A percentile compares a stretch with the other conserved stretches of the same genome.
Evolutionary conservation across 2,888 invertebrate species (phyloP).

Genomic region (Cephus nigrinus): DNA sequence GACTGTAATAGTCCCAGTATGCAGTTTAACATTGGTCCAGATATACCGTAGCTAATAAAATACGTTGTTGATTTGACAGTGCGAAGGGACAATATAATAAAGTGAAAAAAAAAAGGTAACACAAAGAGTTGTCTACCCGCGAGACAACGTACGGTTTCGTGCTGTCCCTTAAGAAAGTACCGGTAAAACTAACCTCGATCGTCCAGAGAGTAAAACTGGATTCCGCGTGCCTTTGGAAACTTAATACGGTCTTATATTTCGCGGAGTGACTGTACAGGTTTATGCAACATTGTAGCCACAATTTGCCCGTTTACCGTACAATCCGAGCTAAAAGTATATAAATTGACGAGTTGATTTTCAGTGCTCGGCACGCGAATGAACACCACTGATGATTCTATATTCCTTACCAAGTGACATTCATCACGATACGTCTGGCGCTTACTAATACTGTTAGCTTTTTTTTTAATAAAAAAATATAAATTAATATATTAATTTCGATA

Average conservation of each 20-base stretch:
- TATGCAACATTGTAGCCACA: constrained; percentile 52
- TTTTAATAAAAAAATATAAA: neutral
- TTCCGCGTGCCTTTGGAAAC: constrained; percentile 31
- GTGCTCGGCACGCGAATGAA: neutral
- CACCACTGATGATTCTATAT: neutral
- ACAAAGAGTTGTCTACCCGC: neutral
- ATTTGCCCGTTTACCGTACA: constrained; percentile 49
- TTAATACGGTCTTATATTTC: constrained; percentile 31
- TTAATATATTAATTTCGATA: neutral
- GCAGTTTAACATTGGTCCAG: neutral
- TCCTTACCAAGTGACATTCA: neutral
- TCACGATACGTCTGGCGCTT: neutral
- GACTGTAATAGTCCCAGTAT: neutral
- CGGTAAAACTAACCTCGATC: neutral
- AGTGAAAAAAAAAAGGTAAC: neutral
- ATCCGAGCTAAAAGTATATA: constrained; percentile 24
- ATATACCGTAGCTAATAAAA: neutral
- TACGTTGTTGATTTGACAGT: neutral
- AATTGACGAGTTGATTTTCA: neutral
- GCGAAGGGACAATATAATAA: neutral
- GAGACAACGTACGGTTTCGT: neutral
- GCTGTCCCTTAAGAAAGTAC: neutral
- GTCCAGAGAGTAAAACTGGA: constrained; percentile 18
- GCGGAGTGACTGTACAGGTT: constrained; percentile 43
- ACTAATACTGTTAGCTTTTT: neutral